Percentiles rank a stretch among this genome's conserved stretches.
phyloP scores from a whole-genome alignment of 2,113 vertebrate species.

The Ciconia boyciana region DNA sequence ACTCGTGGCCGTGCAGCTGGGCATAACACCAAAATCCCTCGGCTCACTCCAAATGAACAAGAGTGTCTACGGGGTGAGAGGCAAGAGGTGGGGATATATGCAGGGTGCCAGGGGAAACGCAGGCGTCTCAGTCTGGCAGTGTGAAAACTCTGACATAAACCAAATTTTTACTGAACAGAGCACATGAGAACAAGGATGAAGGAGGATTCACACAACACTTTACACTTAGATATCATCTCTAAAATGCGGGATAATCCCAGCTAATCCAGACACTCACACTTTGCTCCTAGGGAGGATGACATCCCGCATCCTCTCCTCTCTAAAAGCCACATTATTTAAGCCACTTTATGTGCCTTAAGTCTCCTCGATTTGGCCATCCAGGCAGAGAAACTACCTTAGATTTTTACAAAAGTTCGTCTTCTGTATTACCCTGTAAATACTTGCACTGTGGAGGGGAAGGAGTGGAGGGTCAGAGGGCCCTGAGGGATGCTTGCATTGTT shows the following conservation, averaged over 20 bases:
- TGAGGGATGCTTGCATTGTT: not conserved
- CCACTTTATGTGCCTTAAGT: not conserved
- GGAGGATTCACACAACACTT: not conserved
- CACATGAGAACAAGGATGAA: not conserved
- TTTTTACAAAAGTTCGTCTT: not conserved
- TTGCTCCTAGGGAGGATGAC: not conserved
- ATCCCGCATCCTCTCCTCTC: not conserved
- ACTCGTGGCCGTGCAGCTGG: not conserved
- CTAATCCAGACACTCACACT: not conserved
- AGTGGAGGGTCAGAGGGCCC: not conserved
- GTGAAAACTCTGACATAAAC: not conserved
- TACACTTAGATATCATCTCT: not conserved
- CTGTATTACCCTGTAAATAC: not conserved
- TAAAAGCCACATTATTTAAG: not conserved
- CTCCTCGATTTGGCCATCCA: not conserved
- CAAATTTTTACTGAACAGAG: not conserved
- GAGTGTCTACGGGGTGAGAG: fast-evolving
- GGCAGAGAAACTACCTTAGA: not conserved
- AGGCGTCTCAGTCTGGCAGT: fast-evolving
- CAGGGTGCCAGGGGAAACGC: not conserved
- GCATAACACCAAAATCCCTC: not conserved
- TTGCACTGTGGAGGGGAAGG: not conserved
- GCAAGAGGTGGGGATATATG: not conserved
- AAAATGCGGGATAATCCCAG: not conserved
- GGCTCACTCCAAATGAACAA: fast-evolving